These are phyloP conservation scores for Thunnus albacares DNA, from an alignment of 2,797 vertebrate species.

Conservation along the genomic window DNA sequence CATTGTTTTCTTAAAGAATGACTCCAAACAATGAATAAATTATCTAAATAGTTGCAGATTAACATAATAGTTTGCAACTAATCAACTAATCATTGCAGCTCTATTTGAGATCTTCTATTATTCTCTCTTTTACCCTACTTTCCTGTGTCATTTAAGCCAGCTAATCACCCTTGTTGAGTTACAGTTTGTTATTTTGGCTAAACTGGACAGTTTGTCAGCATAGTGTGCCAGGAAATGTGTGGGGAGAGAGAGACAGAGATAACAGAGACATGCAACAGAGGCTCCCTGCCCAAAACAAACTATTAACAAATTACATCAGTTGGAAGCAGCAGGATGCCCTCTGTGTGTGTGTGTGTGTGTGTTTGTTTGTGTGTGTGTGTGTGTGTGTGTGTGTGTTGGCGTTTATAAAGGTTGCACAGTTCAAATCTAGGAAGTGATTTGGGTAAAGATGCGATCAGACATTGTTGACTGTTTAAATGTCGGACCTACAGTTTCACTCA, in stretches of 20 bases:
- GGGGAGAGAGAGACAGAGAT: not conserved
- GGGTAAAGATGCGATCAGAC: not conserved
- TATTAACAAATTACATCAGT: not conserved
- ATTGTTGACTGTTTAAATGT: constrained; percentile 1
- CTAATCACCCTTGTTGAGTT: constrained; percentile 6
- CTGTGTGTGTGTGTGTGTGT: not conserved
- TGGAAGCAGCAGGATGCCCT: not conserved
- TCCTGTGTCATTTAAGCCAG: not conserved
- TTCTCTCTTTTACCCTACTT: not conserved
- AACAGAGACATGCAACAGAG: not conserved
- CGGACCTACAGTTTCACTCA: not conserved
- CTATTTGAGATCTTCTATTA: too few species aligned
- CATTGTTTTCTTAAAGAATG: too few species aligned
- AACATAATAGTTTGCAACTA: too few species aligned
- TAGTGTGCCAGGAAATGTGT: too few species aligned
- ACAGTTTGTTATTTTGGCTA: not conserved
- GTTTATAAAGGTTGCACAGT: not conserved
- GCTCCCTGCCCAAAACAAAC: not conserved
- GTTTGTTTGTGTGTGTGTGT: not conserved
- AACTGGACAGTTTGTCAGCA: not conserved
- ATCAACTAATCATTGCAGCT: too few species aligned
- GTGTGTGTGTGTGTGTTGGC: not conserved
- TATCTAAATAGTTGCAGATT: too few species aligned
- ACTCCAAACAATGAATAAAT: too few species aligned
- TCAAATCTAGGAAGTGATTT: not conserved